Conservation (phyloP, 2,797 vertebrate genomes). For the Coccyzus lansbergi region DNA sequence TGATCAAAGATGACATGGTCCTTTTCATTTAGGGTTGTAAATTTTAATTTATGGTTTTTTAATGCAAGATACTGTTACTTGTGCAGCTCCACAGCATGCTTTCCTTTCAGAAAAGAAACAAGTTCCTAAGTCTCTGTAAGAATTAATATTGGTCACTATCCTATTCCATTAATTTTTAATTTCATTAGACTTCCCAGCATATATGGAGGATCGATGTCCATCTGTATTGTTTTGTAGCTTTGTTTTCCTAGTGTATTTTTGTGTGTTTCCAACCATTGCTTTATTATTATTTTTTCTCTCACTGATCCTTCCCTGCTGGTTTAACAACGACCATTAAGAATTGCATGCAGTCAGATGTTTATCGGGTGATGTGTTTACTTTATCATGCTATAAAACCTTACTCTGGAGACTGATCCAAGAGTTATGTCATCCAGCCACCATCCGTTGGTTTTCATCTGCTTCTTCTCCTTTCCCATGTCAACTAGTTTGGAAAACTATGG, state of each 20-base stretch:
- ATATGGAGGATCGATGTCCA: background rate
- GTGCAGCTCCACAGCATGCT: background rate
- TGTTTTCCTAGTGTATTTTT: background rate
- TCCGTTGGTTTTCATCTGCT: background rate
- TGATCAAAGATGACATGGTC: background rate
- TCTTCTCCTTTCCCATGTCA: slow-evolving; percentile 35
- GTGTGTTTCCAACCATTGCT: background rate
- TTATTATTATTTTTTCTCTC: background rate
- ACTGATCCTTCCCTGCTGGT: slow-evolving; percentile 13
- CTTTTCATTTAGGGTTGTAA: background rate
- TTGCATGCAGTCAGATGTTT: slow-evolving; percentile 43
- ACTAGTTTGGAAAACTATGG: background rate
- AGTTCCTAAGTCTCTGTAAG: background rate
- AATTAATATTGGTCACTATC: background rate
- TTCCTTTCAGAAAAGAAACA: background rate
- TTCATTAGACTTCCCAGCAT: background rate
- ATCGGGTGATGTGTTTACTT: slow-evolving; percentile 45
- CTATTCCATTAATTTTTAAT: background rate
- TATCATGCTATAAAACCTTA: slow-evolving; percentile 30
- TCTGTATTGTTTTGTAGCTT: background rate
- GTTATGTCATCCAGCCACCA: background rate
- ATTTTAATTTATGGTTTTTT: background rate
- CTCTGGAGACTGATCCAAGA: slow-evolving; percentile 37
- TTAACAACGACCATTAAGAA: slow-evolving; percentile 37
- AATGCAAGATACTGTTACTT: too few relatives aligned